Base-by-base conservation (phyloP, 2,113 vertebrate species). In the Sialia sialis region DNA sequence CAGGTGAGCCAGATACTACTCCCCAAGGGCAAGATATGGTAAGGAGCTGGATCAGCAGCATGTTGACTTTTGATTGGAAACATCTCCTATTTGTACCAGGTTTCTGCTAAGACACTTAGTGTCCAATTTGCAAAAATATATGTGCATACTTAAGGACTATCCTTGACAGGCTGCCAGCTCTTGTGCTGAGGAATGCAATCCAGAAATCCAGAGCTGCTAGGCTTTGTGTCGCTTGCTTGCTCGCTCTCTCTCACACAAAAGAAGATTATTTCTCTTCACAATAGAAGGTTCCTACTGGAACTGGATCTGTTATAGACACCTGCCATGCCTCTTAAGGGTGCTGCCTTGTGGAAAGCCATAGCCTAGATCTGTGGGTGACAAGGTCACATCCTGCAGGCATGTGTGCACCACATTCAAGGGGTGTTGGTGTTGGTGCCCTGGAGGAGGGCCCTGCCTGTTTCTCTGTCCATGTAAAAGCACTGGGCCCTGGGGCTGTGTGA, bases 151-250 rank as follows among this genome's bases (percentile, higher is more conserved):
- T 55, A 81, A 81, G 51, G 46, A 41, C 29, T 70, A 20, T 32
- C 66, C 14, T 55, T 63, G 70, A 74, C 32, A 81, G 26, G 25
- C 27, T 93, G 78, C 84, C 84, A 87, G 55, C 22, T 84, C 78
- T 62, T 46, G 16, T 51, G 60, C 51, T 58, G 56, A 74, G 43
- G 36, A 44, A 59, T 52, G 19, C 38, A 54, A 58, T 44, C 48
- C 67, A 76, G 63, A 83, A 87, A 83, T 23, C 20, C 56, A 39
- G 75, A 93, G 82, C 3, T 91, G n/a, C 49, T 51, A 55, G 51
- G 46, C 7, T 88, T 51, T 59, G 5, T 4, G 16, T 32, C 20
- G 14, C 68, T 77, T 32, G 7, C 41, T 76, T 32, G 7, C 32
- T 13, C 10, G 2, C 17, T 4, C 26, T 34, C 52, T 3, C 38